Conservation (phyloP, 2,797 vertebrate species). For the Margarornis squamiger region DNA sequence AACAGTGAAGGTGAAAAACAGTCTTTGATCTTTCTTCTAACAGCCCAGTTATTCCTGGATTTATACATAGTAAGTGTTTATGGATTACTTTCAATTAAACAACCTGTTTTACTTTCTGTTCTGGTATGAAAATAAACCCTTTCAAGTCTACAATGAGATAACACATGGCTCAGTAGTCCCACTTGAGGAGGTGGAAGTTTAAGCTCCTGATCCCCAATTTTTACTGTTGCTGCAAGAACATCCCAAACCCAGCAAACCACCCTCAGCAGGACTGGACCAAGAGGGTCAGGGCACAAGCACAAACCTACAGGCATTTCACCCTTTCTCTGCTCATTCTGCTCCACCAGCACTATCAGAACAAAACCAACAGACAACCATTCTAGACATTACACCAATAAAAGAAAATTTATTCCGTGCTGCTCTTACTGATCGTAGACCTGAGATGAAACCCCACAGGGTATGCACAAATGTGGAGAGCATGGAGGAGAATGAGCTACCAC, state of each 20-base stretch:
- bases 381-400: background rate
- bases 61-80: conserved; percentile 18
- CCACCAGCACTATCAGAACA: background rate
- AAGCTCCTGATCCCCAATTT: background rate
- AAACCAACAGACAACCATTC: background rate
- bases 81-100: conserved; percentile 34
- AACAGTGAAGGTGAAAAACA: conserved; percentile 18
- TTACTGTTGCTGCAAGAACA: background rate
- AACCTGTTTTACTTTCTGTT: background rate
- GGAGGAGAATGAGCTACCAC: background rate
- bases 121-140: background rate
- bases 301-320: background rate
- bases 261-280: background rate
- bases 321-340: background rate
- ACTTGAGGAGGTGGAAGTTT: background rate
- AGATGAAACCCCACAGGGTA: background rate
- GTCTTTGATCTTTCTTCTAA: conserved; percentile 52
- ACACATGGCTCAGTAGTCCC: background rate
- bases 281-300: background rate
- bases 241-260: background rate
- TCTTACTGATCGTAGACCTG: background rate
- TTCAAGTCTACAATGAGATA: background rate
- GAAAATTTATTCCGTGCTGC: background rate
- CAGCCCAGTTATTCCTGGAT: conserved; percentile 11
- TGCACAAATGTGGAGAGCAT: background rate